Percentiles rank a stretch among this genome's conserved stretches.
phyloP scores from a whole-genome alignment of 2,797 vertebrate species.

The Graptemys geographica region DNA sequence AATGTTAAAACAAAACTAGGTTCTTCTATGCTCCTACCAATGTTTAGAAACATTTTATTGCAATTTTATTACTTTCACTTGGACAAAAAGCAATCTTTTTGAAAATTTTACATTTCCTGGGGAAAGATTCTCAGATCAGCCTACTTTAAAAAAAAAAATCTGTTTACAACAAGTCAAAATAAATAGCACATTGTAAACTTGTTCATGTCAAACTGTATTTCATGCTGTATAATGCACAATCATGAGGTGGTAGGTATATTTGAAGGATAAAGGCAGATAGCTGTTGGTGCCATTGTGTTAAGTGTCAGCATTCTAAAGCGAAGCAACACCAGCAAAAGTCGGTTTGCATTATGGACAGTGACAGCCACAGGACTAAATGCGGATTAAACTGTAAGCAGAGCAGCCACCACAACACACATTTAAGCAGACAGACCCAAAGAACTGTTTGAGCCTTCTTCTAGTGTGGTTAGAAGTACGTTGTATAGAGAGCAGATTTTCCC shows the following conservation, averaged over 20 bases:
- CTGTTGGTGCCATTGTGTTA: not conserved
- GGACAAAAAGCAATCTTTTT: not conserved
- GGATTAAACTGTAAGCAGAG: not conserved
- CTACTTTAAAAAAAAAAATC: not conserved
- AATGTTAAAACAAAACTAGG: not conserved
- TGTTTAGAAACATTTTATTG: fast-evolving
- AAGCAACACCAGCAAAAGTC: not conserved
- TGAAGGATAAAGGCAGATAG: not conserved
- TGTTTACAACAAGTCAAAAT: not conserved
- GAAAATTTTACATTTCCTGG: not conserved
- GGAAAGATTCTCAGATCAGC: not conserved
- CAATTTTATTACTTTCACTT: fast-evolving
- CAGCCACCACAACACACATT: not conserved
- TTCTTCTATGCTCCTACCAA: not conserved
- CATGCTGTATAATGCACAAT: not conserved
- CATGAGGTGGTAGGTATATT: no score
- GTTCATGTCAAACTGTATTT: not conserved
- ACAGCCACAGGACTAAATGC: not conserved
- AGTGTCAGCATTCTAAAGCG: no score
- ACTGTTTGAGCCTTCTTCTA: fast-evolving
- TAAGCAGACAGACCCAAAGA: not conserved
- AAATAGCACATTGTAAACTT: not conserved
- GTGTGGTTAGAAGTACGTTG: not conserved
- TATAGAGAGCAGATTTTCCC: not conserved
- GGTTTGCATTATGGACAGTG: not conserved